Conservation (phyloP, 2,888 invertebrate genomes). For the Limnephilus marmoratus region DNA sequence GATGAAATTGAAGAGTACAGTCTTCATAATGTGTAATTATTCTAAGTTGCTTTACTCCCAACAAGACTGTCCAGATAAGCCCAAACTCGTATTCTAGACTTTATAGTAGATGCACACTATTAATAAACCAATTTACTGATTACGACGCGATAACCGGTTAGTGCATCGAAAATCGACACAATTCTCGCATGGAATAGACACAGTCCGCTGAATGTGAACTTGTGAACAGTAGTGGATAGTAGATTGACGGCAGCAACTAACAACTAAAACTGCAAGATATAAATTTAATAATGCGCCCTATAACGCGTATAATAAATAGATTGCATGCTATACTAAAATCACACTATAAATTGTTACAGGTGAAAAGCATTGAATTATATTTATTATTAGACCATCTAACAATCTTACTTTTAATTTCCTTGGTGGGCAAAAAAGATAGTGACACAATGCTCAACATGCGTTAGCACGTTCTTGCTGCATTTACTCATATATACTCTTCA, state of each 20-base stretch:
- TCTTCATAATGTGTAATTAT: neutral
- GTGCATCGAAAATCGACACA: slow-evolving; percentile 12
- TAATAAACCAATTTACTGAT: slow-evolving; percentile 18
- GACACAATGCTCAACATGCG: neutral
- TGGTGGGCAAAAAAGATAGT: neutral
- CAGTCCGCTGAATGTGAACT: neutral
- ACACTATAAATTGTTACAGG: neutral
- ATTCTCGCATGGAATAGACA: neutral
- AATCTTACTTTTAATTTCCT: neutral
- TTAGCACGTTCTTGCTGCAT: neutral
- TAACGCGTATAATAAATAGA: neutral
- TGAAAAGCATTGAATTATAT: neutral
- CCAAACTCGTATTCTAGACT: neutral
- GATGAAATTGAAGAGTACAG: neutral
- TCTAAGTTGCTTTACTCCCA: neutral
- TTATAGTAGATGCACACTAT: neutral
- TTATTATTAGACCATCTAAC: neutral
- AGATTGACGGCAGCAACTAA: neutral
- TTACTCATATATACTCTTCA: neutral
- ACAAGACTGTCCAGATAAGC: neutral
- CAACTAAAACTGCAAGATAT: neutral
- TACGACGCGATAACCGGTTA: slow-evolving; percentile 3
- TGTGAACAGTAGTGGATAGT: neutral
- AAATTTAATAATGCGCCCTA: neutral
- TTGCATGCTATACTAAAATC: neutral